Evolutionary conservation across 2,113 vertebrate species (phyloP).

Genomic region (Capreolus pygargus): DNA sequence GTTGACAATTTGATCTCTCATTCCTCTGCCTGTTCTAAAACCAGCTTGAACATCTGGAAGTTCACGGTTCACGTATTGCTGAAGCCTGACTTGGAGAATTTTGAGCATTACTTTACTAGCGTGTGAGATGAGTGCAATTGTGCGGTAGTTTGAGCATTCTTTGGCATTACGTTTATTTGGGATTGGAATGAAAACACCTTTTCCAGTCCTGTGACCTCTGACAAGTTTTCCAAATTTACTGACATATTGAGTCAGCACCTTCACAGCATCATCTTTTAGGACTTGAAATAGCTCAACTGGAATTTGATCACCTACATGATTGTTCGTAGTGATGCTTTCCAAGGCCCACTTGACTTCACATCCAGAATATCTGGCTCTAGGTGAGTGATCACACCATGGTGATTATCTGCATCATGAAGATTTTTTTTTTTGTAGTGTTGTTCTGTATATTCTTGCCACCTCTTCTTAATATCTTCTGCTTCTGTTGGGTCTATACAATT

Average conservation of each 20-base stretch:
- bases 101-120: neutral
- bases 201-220: neutral
- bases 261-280: too few species aligned
- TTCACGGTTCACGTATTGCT: rapidly evolving
- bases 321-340: too few species aligned
- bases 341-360: too few species aligned
- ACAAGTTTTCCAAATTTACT: neutral
- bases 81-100: neutral
- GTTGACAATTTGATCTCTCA: neutral
- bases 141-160: neutral
- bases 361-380: too few species aligned
- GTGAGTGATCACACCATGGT: too few species aligned
- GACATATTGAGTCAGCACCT: neutral
- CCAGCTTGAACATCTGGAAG: neutral
- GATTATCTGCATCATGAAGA: too few species aligned
- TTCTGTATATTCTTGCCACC: too few species aligned
- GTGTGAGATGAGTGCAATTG: neutral
- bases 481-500: too few species aligned
- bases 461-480: too few species aligned
- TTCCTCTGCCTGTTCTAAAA: neutral
- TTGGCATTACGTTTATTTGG: neutral
- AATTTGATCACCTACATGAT: too few species aligned
- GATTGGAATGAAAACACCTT: neutral
- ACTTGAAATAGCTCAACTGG: too few species aligned
- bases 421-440: too few species aligned